Conservation (phyloP, 1,140 invertebrate species). For the Drosophila subobscura region DNA sequence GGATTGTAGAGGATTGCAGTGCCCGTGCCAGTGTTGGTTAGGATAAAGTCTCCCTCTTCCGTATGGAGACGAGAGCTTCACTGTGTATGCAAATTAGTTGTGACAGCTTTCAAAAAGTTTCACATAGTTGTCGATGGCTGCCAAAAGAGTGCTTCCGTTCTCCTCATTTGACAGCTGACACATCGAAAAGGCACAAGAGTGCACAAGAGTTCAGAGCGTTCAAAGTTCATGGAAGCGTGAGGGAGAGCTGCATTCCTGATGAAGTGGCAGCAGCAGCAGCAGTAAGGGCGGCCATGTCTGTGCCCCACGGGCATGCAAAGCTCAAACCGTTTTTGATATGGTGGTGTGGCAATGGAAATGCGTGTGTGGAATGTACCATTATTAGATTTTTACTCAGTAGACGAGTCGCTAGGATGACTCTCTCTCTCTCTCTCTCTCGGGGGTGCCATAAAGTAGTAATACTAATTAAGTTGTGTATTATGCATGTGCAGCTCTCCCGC, state of each 20-base stretch:
- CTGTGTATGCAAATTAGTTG: conserved; percentile 76
- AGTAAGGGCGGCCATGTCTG: conserved; percentile 23
- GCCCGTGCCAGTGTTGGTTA: background rate
- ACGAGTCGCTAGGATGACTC: conserved; percentile 3
- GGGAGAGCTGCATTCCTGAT: conserved; percentile 28
- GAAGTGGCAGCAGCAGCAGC: background rate
- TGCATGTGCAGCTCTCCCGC: conserved; percentile 56
- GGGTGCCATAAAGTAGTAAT: conserved; percentile 81
- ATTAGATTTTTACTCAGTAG: conserved; percentile 62
- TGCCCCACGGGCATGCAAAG: conserved; percentile 44
- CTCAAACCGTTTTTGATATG: conserved; percentile 69
- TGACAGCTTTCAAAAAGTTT: conserved; percentile 79
- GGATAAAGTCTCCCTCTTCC: too few species aligned
- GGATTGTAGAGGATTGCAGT: conserved; percentile 10
- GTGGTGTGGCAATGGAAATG: conserved; percentile 78
- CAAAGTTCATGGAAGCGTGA: conserved; percentile 65
- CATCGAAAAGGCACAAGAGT: conserved; percentile 19
- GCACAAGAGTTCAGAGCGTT: conserved; percentile 43
- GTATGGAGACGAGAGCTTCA: too few species aligned
- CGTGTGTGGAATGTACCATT: conserved; percentile 75
- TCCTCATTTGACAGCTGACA: conserved; percentile 33
- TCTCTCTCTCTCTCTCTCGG: background rate
- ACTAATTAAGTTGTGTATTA: conserved; percentile 82
- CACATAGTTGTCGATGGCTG: conserved; percentile 71
- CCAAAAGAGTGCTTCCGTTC: conserved; percentile 11